Evolutionary conservation across 2,888 invertebrate species (phyloP), one percentile per base, ranked within the genome.

Genomic region (Chromoteleia sp.): DNA sequence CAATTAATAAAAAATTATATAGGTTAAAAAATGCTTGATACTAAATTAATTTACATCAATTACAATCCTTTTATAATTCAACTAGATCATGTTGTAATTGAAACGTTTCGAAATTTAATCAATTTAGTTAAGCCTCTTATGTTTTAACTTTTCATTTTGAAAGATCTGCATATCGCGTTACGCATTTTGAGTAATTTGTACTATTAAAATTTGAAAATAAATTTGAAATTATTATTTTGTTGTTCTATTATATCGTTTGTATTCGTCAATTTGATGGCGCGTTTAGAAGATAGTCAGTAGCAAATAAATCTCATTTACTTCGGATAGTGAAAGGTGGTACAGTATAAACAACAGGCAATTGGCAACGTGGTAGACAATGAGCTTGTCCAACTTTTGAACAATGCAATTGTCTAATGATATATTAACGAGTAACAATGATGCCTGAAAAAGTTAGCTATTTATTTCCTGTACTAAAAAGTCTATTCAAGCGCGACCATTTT

Each of bases 381-480:
- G 50, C 21, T 8, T 59, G 36, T 59, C 50, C 30, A 68, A 56
- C 58, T 41, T 41, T 21, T 21, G 43, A 74, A 74, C 73, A 74
- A 74, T 74, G 73, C 43, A 8, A 63, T 63, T 74, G 63, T 63
- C 43, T 63, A 54, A 36, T 52, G 63, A 63, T 63, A 19, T 19
- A 45, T 54, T 54, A 43, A 74, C 19, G 17, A 30, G 10, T 52
- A 33, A 65, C 45, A 65, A 74, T 65, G 48, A 39, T 12, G 52
- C 8, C 5, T 36, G 39, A 56, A 74, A 65, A 56, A 56, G 15
- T 74, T 63, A 15, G 45, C 45, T 63, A 58, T 56, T 65, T 74
- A 54, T 74, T 74, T 58, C 65, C 54, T 54, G 39, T 10, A 14
- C 45, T 54, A 36, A 65, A 74, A 56, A 65, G 48, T 50, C 56